Base-by-base conservation (phyloP, 2,888 invertebrate genomes). In the Pedicia rivosa region DNA sequence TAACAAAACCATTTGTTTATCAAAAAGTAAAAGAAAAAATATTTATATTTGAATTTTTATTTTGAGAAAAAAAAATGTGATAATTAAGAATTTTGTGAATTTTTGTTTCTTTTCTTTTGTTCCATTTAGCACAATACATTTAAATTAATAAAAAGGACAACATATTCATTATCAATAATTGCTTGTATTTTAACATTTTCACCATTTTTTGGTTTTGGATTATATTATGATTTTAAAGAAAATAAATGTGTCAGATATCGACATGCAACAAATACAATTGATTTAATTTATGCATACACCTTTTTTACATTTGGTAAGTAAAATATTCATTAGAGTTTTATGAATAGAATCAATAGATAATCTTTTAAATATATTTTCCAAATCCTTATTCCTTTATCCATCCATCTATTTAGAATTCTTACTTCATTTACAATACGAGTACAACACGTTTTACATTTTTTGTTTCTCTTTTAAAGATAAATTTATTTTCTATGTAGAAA, bases 1-100 rank as follows among this genome's bases (percentile, higher is more conserved):
- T 88, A 47, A 84, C 87, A 9, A 68, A 80, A 46, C 87, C 87
- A 26, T 88, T 88, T 60, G 67, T 81, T 48, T 88, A 87, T 57
- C 86, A 86, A 58, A 83, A 83, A 78, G 87, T 87, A 39, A 15
- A n/a, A 15, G 8, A 36, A 46, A 15, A 27, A 8, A 36, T n/a
- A 25, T 28, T 35, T 29, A 9, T 8, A 5, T 27, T 28, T 15
- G 28, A 25, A 24, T 15, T 5, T 12, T 19, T 28, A 27, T 10
- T 17, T 36, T 29, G 20, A 16, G 14, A 15, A 28, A n/a, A n/a
- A n/a, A 12, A 27, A 12, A 16, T 16, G 2, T 15, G 17, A 9
- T 10, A 15, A 8, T 16, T 10, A 16, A 27, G 12, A 10, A 16
- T 14, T 40, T n/a, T 36, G 14, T 22, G 33, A 27, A 33, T 37